Evolutionary conservation across 2,888 invertebrate genomes (phyloP).

Genomic region (Chironomus riparius): DNA sequence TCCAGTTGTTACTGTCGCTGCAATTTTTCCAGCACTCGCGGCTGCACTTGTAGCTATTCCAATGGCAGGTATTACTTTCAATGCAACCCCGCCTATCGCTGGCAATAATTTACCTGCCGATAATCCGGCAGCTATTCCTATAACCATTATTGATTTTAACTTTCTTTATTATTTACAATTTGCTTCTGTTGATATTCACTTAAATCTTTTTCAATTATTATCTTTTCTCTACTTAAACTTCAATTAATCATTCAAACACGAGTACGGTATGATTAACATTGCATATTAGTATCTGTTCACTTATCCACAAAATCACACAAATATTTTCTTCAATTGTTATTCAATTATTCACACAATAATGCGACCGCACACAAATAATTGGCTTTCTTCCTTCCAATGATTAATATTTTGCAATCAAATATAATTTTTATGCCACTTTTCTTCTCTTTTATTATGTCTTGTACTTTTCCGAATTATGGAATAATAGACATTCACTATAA

Average conservation of each 20-base stretch:
- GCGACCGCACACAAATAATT: too few species aligned
- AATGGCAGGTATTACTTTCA: slow-evolving; percentile 26
- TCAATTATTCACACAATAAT: too few species aligned
- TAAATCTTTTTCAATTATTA: neutral
- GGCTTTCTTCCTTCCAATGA: too few species aligned
- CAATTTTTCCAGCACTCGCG: slow-evolving; percentile 41
- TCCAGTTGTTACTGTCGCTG: slow-evolving; percentile 48
- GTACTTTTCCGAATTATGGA: too few species aligned
- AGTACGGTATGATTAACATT: neutral
- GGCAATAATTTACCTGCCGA: slow-evolving; percentile 33
- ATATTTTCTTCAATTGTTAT: too few species aligned
- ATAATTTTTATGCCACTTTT: too few species aligned
- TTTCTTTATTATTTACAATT: neutral
- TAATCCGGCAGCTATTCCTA: slow-evolving; percentile 19
- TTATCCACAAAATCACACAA: too few species aligned
- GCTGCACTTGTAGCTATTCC: slow-evolving; percentile 41
- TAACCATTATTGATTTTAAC: slow-evolving; percentile 9
- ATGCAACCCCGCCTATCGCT: slow-evolving; percentile 29
- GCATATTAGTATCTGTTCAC: neutral
- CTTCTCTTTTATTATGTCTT: too few species aligned
- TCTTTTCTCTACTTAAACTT: neutral
- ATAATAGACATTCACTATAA: neutral
- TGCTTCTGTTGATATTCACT: neutral
- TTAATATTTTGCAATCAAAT: too few species aligned
- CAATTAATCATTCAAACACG: neutral